Evolutionary conservation across 2,113 vertebrate species (phyloP).

Genomic region (Ifrita kowaldi): DNA sequence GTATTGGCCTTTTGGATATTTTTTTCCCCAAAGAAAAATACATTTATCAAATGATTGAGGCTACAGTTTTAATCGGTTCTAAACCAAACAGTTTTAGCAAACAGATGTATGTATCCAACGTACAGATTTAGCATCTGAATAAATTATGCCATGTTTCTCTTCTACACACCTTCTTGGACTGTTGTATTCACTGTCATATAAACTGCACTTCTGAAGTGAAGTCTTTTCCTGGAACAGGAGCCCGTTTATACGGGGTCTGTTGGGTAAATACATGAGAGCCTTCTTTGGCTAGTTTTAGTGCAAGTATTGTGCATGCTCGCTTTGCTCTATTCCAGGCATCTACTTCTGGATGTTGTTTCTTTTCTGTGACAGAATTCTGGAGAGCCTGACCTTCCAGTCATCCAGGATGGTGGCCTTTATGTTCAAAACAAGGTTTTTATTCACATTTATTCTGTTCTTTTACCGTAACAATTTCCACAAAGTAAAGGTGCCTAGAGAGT

Average conservation of each 20-base stretch:
- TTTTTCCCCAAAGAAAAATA: not conserved
- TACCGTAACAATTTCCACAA: not conserved
- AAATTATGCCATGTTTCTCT: not conserved
- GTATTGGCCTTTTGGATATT: not conserved
- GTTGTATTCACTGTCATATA: not conserved
- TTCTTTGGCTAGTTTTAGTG: not conserved
- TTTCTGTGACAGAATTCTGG: not conserved
- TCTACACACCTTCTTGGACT: not conserved
- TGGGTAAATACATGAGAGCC: not conserved
- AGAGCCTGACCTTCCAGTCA: not conserved
- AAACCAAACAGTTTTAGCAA: not conserved
- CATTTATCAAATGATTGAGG: not conserved
- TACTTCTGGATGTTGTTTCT: not conserved
- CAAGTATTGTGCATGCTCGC: not conserved
- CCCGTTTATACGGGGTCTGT: fast-evolving
- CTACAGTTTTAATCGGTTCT: not conserved
- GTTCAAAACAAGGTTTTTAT: not conserved
- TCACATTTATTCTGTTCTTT: not conserved
- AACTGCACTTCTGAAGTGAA: not conserved
- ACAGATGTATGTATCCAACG: not conserved
- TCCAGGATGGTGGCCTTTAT: not conserved
- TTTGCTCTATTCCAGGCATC: not conserved
- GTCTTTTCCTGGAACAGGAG: not conserved
- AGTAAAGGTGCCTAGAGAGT: not conserved
- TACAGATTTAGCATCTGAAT: not conserved